Evolutionary conservation across 2,113 vertebrate species (phyloP), one percentile per base, ranked within the genome.

Genomic region (Sylvilagus bachmani): DNA sequence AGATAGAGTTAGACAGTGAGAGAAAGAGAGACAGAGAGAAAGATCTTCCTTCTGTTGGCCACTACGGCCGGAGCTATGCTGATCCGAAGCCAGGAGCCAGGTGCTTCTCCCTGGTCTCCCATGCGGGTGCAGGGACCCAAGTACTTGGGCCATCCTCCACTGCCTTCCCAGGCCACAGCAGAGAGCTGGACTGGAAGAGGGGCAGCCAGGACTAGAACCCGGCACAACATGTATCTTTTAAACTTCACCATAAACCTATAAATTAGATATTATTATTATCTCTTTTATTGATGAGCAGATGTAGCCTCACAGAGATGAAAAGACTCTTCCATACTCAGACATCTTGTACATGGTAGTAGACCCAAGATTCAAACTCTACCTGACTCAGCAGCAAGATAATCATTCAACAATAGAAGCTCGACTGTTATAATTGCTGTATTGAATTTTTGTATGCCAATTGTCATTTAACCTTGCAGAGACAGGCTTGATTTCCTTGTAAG

Each of bases 271-370:
- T 38, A 73, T 82, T 85, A 90, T 79, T 78, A 53, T 90, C 29
- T 86, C 62, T 79, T 93, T 91, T 69, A 75, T 27, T 79, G 21
- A 36, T 22, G 36, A 90, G 53, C 33, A 91, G 70, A 84, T 61
- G 27, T n/a, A 74, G 51, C 31, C 55, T 69, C 38, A 16, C 29
- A 33, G 51, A 82, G 16, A 64, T 58, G 82, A 91, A 92, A 58
- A n/a, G 70, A 66, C 21, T 86, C 91, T 67, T 61, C 49, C 24
- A 67, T 6, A 70, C 70, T 93, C 36, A 90, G n/a, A 61, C 1
- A 83, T 31, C 51, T 88, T 85, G 1, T 61, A 81, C 24, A 9
- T 29, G 31, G 27, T 66, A 19, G 31, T 89, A 8, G 71, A 91
- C 49, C 27, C 10, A 77, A 73, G 29, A 86, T 61, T 91, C 53